Evolutionary conservation across 30 jellyfish, hydroid and myxozoan genomes (phyloP), one percentile per base, ranked within the genome.

Genomic region (Pelagia noctiluca): DNA sequence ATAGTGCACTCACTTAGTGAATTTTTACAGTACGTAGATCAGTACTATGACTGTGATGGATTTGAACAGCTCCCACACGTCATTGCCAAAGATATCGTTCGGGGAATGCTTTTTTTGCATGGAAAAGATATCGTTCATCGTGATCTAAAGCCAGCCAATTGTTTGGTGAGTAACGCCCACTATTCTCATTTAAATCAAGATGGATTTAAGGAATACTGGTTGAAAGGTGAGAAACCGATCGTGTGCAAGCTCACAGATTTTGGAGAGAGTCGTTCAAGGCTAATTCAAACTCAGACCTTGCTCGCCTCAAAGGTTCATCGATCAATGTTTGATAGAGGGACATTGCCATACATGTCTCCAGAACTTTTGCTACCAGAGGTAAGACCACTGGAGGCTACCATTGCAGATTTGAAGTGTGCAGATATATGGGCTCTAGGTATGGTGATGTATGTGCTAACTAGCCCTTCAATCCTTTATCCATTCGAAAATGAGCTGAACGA

Each of bases 361-460:
- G 84, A 71, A 33, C 33, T 71, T 48, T 29, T 71, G 74, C 71
- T 48, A 1, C 34, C 35, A n/a, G 71, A 71, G 71, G 25, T 16
- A n/a, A 48, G 71, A 71, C 84, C 70, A 29, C 67, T 36, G 25
- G 33, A 23, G 4, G 84, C 70, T 23, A 46, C 35, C 21, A 36
- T 38, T 21, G 37, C 25, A 21, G 76, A 35, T 37, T 23, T 71
- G 10, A 48, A 32, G 70, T 54, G 25, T 22, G 70, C 70, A 7
- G 84, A 71, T 33, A 36, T 71, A 19, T 71, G 84, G 84, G 84
- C 84, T 19, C 70, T 71, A 23, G 84, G 84, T 21, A 71, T 71
- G 84, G 31, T 36, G 33, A 5, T 71, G 84, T 38, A 19, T 46
- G 73, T 46, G 1, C 34, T 71, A 12, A 48, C 70, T 0, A 71